phyloP scores from a whole-genome alignment of 37 sponge, comb jelly and placozoan genomes.

The Crambe crambe region DNA sequence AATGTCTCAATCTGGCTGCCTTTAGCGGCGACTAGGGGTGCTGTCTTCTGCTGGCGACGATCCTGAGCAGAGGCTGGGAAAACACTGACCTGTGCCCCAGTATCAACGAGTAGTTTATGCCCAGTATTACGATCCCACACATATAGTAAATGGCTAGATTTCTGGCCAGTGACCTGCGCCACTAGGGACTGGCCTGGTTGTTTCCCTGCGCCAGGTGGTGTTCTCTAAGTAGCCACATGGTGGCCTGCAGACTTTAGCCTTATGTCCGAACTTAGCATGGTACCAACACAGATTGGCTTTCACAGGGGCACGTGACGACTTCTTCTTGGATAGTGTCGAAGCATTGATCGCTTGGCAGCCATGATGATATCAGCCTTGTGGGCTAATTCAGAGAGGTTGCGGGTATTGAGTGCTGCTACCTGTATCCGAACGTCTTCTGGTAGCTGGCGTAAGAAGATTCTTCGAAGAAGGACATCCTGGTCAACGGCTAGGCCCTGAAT shows the following conservation, averaged over 20 bases:
- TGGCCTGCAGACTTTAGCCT: not conserved
- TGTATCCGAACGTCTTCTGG: constrained; percentile 15
- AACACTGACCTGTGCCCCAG: too few relatives aligned
- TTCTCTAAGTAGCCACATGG: not conserved
- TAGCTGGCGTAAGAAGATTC: constrained; percentile 15
- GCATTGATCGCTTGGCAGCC: not conserved
- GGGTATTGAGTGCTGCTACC: not conserved
- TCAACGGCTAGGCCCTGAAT: not conserved
- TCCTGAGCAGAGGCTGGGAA: not conserved
- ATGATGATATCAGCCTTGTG: constrained; percentile 11
- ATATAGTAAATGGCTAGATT: too few relatives aligned
- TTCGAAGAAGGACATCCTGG: not conserved
- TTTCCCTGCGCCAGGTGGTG: not conserved
- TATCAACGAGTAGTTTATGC: not conserved
- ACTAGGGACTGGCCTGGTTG: constrained; percentile 14
- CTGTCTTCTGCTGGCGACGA: constrained; percentile 1
- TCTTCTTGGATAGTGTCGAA: not conserved
- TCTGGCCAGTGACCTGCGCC: too few relatives aligned
- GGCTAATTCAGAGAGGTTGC: not conserved
- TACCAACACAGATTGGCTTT: not conserved
- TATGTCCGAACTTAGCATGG: not conserved
- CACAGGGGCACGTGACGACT: not conserved
- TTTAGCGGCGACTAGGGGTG: not conserved
- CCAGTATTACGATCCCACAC: not conserved
- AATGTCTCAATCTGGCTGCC: not conserved